Conservation (phyloP, 2,113 vertebrate genomes). For the Thryonomys swinderianus region DNA sequence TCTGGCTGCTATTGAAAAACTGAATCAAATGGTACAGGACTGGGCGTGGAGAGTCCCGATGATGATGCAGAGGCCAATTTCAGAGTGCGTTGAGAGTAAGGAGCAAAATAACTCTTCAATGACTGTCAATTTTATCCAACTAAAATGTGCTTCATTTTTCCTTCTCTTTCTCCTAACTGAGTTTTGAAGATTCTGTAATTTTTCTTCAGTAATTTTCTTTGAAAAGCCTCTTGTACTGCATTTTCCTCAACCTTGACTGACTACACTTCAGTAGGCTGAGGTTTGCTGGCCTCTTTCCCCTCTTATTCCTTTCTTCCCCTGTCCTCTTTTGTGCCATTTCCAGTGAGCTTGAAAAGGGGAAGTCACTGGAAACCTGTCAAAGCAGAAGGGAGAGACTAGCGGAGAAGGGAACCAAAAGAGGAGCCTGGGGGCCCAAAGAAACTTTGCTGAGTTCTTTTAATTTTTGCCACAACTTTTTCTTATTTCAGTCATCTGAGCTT, state of each 20-base stretch:
- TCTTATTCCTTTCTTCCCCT: neutral
- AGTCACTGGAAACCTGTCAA: neutral
- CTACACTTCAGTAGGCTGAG: accelerated
- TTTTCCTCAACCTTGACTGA: neutral
- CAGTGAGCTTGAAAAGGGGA: neutral
- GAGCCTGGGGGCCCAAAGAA: neutral
- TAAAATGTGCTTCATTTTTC: neutral
- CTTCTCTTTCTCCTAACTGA: neutral
- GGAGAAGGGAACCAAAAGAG: neutral
- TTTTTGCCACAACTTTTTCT: conserved; percentile 18
- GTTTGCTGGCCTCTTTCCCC: neutral
- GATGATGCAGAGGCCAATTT: neutral
- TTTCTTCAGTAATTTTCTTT: neutral
- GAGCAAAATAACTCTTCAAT: neutral
- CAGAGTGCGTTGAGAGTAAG: neutral
- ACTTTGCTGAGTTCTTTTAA: conserved; percentile 25
- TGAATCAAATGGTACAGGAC: neutral
- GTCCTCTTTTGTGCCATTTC: neutral
- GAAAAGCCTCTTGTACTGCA: neutral
- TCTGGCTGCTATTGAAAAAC: neutral
- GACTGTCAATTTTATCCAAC: neutral
- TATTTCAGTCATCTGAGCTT: conserved; percentile 4
- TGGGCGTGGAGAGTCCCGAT: neutral
- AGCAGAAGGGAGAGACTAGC: neutral
- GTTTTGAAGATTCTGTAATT: neutral